Conservation (phyloP, 2,888 invertebrate species). For the Drosophila prostipennis region DNA sequence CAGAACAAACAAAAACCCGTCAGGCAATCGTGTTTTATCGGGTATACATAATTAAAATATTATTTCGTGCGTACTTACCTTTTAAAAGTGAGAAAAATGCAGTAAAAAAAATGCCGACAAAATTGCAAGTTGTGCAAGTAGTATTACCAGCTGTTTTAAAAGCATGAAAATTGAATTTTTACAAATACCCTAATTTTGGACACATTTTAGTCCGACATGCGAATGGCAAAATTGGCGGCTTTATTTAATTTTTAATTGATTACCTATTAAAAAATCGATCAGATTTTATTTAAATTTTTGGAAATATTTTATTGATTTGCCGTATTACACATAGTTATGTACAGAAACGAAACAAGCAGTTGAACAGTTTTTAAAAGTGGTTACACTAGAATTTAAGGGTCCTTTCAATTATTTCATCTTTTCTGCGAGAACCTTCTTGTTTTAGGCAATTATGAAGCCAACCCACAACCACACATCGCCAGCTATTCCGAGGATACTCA, state of each 20-base stretch:
- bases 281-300: neutral
- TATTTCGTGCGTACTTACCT: constrained; percentile 52
- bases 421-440: no score
- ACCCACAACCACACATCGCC: constrained; percentile 49
- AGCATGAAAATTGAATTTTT: neutral
- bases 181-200: no score
- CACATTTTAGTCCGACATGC: neutral
- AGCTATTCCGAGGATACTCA: constrained; percentile 80
- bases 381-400: no score
- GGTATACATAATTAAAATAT: neutral
- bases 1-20: constrained; percentile 15
- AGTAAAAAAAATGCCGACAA: constrained; percentile 49
- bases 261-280: no score
- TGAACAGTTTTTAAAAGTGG: neutral
- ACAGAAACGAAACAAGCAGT: neutral
- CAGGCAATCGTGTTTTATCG: neutral
- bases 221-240: neutral
- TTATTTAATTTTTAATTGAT: no score
- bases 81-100: constrained; percentile 41
- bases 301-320: neutral
- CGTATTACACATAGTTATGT: neutral
- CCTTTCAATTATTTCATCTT: no score
- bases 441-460: constrained; percentile 53
- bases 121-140: constrained; percentile 61
- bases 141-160: constrained; percentile 13